A percentile compares a stretch with the other conserved stretches of the same genome.
Conservation (phyloP, 2,888 invertebrate genomes). For the Aphodius granarius region DNA sequence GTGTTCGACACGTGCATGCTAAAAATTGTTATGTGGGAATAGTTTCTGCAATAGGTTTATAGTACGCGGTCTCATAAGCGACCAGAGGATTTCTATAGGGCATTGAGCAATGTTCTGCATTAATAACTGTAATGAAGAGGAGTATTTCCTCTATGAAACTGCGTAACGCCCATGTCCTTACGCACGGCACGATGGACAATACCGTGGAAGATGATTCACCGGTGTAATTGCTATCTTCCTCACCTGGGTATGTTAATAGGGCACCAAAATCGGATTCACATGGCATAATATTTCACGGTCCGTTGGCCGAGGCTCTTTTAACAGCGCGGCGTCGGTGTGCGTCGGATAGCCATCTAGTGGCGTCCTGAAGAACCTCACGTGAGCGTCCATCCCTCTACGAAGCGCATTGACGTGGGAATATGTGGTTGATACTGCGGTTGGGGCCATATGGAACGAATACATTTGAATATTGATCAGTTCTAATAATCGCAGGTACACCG, state of each 20-base stretch:
- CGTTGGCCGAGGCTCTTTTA: not conserved
- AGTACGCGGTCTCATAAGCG: not conserved
- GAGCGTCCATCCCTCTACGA: not conserved
- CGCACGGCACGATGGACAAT: not conserved
- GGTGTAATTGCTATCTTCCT: slow-evolving; percentile 4
- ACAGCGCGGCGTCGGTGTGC: not conserved
- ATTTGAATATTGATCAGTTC: slow-evolving; percentile 12
- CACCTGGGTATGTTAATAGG: slow-evolving; percentile 8
- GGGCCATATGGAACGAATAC: slow-evolving; percentile 7
- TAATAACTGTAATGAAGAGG: not conserved
- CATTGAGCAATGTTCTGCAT: not conserved
- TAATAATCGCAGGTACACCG: not conserved
- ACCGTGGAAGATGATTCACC: slow-evolving; percentile 6
- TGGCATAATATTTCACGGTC: slow-evolving; percentile 12
- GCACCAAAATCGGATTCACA: not conserved
- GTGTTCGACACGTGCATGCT: no score
- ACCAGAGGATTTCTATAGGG: not conserved
- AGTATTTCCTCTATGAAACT: not conserved
- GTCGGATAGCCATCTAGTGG: not conserved
- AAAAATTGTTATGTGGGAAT: no score
- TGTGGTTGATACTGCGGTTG: not conserved
- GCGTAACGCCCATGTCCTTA: not conserved
- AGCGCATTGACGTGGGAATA: slow-evolving; percentile 5
- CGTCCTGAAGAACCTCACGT: not conserved
- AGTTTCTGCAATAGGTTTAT: not conserved